Evolutionary conservation across 2,797 vertebrate species (phyloP), one percentile per base, ranked within the genome.

Genomic region (Yasuhikotakia modesta): DNA sequence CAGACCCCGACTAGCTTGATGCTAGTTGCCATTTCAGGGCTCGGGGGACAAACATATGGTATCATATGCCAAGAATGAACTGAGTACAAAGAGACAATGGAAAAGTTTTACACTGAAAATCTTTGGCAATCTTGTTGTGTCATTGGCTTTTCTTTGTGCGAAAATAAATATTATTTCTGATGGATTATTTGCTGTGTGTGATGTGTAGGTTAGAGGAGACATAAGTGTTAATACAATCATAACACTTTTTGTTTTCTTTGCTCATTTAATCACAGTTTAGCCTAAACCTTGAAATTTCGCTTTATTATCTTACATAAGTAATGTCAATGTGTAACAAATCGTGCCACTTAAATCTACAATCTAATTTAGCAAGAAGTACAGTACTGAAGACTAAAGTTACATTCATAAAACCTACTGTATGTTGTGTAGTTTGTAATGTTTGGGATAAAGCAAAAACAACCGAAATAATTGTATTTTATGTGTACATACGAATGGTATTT

Each of bases 1-100:
- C 76, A 57, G 32, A 52, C 73, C 45, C 32, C 32, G 24, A 27
- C 27, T 39, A 70, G 55, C 55, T 61, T 70, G 66, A 61, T 69
- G 19, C 22, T 16, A 39, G 55, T 50, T 73, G 58, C 45, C 71
- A 30, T 73, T 64, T 64, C 35, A 58, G 70, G 8, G 17, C 52
- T 30, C 3, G 7, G 35, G 22, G 63, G 17, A 57, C 60, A 67
- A 76, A 67, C 35, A 46, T 55, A 75, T 14, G 35, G 16, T 43
- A 5, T 12, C 32, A 19, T 71, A 71, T 27, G 22, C 46, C 50
- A 43, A 64, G 32, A 19, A 64, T 52, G 30, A 57, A 58, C 16
- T 11, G 14, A 58, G 39, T 45, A 17, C 14, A 45, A 13, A 65
- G 21, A 30, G 24, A 43, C 19, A 32, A 11, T 60, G 61, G 6